Evolutionary conservation across 2,888 invertebrate species (phyloP).

Genomic region (Xanthia icteritia): DNA sequence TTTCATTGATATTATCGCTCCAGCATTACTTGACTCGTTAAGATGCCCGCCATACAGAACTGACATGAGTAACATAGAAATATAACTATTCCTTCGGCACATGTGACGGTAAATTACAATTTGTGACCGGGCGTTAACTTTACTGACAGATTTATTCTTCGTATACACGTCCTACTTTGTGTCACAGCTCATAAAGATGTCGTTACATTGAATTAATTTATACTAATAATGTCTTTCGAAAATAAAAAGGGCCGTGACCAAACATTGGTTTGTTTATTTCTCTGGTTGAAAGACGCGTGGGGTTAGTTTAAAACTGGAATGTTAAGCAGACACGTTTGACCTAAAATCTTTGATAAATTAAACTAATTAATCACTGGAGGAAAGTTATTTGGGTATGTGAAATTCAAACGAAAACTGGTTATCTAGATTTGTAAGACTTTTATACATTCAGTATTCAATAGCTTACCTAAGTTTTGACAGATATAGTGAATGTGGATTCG

Average conservation of each 20-base stretch:
- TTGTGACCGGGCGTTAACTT: constrained; percentile 85
- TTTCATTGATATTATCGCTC: constrained; percentile 27
- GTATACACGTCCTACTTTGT: constrained; percentile 86
- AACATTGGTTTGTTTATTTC: constrained; percentile 50
- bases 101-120: constrained; percentile 86
- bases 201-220: constrained; percentile 83
- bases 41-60: constrained; percentile 34
- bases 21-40: constrained; percentile 27
- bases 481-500: neutral
- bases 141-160: constrained; percentile 87
- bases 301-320: constrained; percentile 42
- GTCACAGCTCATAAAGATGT: constrained; percentile 88
- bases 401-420: constrained; percentile 15
- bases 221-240: constrained; percentile 73
- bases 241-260: constrained; percentile 69
- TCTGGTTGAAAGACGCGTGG: constrained; percentile 56
- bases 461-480: neutral
- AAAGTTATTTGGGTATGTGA: constrained; percentile 11
- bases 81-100: constrained; percentile 77
- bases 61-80: constrained; percentile 61
- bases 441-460: constrained; percentile 3
- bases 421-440: constrained; percentile 20
- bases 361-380: constrained; percentile 37
- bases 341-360: constrained; percentile 51
- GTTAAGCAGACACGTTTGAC: constrained; percentile 42